Percentiles rank a stretch among this genome's conserved stretches.
phyloP scores from a whole-genome alignment of 2,888 invertebrate species.

The Caenorhabditis panamensis region DNA sequence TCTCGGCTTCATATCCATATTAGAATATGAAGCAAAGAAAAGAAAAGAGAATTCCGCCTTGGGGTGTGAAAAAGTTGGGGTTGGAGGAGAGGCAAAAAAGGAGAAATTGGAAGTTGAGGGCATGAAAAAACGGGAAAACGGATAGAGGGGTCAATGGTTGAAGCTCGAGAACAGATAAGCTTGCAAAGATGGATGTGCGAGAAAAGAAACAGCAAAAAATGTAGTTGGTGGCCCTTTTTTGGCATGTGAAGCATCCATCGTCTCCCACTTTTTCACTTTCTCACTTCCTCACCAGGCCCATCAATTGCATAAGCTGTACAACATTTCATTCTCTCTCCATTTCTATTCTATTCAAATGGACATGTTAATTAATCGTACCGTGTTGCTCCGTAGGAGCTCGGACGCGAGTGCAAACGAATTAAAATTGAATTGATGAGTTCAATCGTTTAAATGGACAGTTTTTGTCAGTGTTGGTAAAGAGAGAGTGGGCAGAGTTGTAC shows the following conservation, averaged over 20 bases:
- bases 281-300: conserved; percentile 40
- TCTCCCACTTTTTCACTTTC: conserved; percentile 19
- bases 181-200: conserved; percentile 51
- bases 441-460: conserved; percentile 4
- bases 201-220: conserved; percentile 52
- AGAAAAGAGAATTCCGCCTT: conserved; percentile 12
- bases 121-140: conserved; percentile 49
- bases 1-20: conserved; percentile 58
- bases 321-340: conserved; percentile 15
- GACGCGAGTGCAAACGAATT: background rate
- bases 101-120: conserved; percentile 21
- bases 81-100: conserved; percentile 5
- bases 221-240: conserved; percentile 53
- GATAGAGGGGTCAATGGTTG: conserved; percentile 54
- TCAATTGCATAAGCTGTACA: conserved; percentile 27
- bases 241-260: conserved; percentile 32
- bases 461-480: background rate
- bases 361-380: conserved; percentile 49
- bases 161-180: conserved; percentile 59
- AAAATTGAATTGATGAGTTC: conserved; percentile 26
- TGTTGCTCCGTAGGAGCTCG: conserved; percentile 19
- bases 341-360: conserved; percentile 26
- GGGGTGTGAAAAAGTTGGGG: conserved; percentile 49
- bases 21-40: conserved; percentile 35
- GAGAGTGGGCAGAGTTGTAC: conserved; percentile 19